Evolutionary conservation across 2,888 invertebrate species (phyloP), one percentile per base, ranked within the genome.

Genomic region (Encarsia formosa): DNA sequence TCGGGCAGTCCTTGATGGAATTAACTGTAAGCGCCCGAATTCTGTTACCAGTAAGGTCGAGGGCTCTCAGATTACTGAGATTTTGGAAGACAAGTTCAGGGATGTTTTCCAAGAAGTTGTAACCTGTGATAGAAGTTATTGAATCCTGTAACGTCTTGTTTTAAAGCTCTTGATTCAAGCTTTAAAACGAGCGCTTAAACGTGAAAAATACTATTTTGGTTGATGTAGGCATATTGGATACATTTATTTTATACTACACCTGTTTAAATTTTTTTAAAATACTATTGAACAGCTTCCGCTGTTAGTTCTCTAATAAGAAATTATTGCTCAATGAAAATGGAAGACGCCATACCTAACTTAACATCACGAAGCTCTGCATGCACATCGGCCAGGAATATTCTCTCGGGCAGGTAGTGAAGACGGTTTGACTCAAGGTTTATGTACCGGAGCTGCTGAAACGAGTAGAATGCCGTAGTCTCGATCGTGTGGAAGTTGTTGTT

Each of bases 391-490:
- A 84, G 80, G 62, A 91, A 86, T 40, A 88, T 76, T 56, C 82
- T 82, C 29, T 78, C 76, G 0, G 87, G 85, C 52, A 93, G 77
- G 37, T 81, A 78, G 55, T 84, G 82, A 11, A 94, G 78, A n/a
- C 59, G 37, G 75, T 94, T 94, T 48, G 88, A 90, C 67, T 91
- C 91, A 65, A 94, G 76, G 73, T 92, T 92, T 51, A 92, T 78
- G 75, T 91, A 91, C 67, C 86, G 86, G 22, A 72, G 47, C 34
- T 68, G 62, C 9, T 63, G 61, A n/a, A 72, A 68, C 0, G 82
- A 78, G 54, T 83, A 82, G 34, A 91, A 79, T 5, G 88, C 84
- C n/a, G 85, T 81, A 35, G 85, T 78, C 48, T 84, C 82, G 15
- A 91, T 77, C 13, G 80, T 79, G 69, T 87, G 85, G 62, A 92